phyloP scores from a whole-genome alignment of 2,888 invertebrate genomes.

The Acanthosepion pharaonis region DNA sequence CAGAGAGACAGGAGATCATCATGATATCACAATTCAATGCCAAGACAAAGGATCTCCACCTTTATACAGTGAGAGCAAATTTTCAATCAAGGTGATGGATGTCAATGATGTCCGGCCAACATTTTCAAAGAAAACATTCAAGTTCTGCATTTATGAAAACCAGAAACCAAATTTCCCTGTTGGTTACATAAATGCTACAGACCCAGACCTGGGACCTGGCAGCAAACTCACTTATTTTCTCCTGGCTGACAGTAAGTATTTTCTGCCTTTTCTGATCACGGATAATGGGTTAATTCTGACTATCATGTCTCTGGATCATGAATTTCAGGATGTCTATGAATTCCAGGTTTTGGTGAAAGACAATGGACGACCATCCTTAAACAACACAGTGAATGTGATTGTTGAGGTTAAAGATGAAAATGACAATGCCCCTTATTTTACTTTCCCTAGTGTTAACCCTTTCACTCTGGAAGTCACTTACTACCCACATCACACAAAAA shows the following conservation, averaged over 20 bases:
- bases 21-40: slow-evolving; percentile 55
- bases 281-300: neutral
- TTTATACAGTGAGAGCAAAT: slow-evolving; percentile 51
- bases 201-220: slow-evolving; percentile 56
- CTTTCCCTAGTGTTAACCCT: neutral
- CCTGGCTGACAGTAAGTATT: neutral
- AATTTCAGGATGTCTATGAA: neutral
- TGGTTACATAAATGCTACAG: slow-evolving; percentile 55
- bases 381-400: slow-evolving; percentile 4
- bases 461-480: neutral
- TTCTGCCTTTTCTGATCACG: neutral
- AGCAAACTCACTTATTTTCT: slow-evolving; percentile 13
- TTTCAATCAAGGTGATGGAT: slow-evolving; percentile 54
- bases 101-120: slow-evolving; percentile 57
- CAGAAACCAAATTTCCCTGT: slow-evolving; percentile 53
- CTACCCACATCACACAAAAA: neutral
- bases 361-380: neutral
- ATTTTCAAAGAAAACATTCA: slow-evolving; percentile 51
- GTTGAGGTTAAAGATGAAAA: neutral
- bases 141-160: slow-evolving; percentile 52
- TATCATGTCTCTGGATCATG: neutral
- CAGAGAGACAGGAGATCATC: slow-evolving; percentile 53
- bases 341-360: slow-evolving; percentile 12
- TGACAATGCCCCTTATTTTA: neutral
- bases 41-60: slow-evolving; percentile 55